phyloP scores from a whole-genome alignment of 2,888 invertebrate genomes.

The Magallana nippona region DNA sequence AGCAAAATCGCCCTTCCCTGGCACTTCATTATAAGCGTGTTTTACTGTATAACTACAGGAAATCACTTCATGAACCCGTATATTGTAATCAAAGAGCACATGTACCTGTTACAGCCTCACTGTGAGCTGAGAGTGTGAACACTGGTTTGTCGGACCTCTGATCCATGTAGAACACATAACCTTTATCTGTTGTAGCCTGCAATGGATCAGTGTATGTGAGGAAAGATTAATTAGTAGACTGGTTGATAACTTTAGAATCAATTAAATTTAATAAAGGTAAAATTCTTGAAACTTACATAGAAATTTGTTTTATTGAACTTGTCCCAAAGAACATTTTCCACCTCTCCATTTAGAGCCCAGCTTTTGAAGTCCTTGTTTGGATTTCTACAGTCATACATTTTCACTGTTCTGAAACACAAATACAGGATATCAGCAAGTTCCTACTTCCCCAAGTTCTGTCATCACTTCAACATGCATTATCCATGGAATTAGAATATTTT shows the following conservation, averaged over 20 bases:
- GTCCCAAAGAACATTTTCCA: constrained; percentile 93
- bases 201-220: constrained; percentile 45
- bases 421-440: background rate
- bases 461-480: too few species aligned
- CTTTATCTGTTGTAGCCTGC: constrained; percentile 83
- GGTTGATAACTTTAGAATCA: background rate
- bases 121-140: constrained; percentile 89
- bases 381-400: constrained; percentile 90
- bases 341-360: constrained; percentile 90
- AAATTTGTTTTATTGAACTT: constrained; percentile 88
- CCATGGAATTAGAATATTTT: too few species aligned
- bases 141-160: constrained; percentile 85
- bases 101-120: constrained; percentile 89
- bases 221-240: constrained; percentile 4
- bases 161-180: constrained; percentile 87
- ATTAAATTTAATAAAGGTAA: background rate
- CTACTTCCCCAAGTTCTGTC: too few species aligned
- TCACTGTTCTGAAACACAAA: constrained; percentile 83
- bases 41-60: too few species aligned
- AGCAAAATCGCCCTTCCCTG: too few species aligned
- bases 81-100: background rate
- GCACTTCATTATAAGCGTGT: too few species aligned
- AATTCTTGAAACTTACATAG: constrained; percentile 82
- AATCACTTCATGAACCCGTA: too few species aligned
- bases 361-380: constrained; percentile 83